Evolutionary conservation across 2,113 vertebrate genomes (phyloP).

Genomic region (Pica pica): DNA sequence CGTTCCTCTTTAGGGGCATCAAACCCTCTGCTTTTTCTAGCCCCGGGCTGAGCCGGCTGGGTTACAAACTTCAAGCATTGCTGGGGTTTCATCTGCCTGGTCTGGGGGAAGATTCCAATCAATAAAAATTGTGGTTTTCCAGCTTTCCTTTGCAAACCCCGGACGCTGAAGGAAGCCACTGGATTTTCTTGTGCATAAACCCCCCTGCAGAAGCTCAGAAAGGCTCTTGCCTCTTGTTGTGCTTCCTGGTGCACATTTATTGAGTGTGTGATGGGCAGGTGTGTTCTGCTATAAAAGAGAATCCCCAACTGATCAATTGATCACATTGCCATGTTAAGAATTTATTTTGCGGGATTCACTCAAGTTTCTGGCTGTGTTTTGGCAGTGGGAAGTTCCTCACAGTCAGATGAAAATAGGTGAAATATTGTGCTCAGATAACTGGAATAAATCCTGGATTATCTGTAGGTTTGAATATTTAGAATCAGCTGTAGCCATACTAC

Average conservation of each 20-base stretch:
- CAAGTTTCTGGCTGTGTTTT: not conserved
- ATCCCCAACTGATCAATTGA: not conserved
- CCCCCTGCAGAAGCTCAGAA: not conserved
- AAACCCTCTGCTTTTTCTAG: not conserved
- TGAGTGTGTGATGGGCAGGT: not conserved
- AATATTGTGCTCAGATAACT: not conserved
- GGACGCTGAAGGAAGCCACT: not conserved
- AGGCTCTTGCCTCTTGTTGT: not conserved
- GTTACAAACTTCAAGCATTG: not conserved
- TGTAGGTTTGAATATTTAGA: not conserved
- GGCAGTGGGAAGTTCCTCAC: not conserved
- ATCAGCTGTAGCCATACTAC: fast-evolving
- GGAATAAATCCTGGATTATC: not conserved
- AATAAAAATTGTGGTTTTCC: not conserved
- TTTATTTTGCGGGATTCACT: not conserved
- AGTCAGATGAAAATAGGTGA: not conserved
- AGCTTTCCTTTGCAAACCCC: not conserved
- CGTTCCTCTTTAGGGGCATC: not conserved
- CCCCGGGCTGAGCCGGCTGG: not conserved
- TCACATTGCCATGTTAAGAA: not conserved
- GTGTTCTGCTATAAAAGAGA: not conserved
- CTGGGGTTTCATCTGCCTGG: not conserved
- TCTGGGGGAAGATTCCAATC: not conserved
- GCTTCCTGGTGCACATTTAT: not conserved
- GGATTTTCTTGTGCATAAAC: not conserved